Evolutionary conservation across 2,888 invertebrate species (phyloP).

Genomic region (Cancer borealis): DNA sequence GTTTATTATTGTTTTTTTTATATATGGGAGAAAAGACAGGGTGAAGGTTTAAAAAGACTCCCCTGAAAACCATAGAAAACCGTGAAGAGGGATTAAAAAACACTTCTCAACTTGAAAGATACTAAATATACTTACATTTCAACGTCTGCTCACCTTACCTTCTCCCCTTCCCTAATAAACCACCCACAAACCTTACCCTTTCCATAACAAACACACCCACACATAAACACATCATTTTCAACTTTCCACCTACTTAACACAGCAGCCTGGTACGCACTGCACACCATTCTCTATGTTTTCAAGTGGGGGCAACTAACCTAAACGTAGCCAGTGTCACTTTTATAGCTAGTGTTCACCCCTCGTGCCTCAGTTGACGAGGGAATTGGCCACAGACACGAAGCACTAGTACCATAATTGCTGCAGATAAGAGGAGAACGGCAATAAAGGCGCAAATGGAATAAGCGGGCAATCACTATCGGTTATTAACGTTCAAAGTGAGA

Average conservation of each 20-base stretch:
- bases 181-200: no score
- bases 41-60: no score
- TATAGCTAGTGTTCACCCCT: neutral
- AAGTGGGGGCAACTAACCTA: slow-evolving; percentile 3
- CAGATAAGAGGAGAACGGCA: neutral
- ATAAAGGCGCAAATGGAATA: neutral
- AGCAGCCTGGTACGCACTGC: neutral
- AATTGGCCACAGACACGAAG: neutral
- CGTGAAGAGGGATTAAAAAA: no score
- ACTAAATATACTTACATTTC: no score
- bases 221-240: neutral
- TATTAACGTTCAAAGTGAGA: neutral
- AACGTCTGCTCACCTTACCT: neutral
- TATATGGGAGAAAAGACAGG: no score
- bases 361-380: neutral
- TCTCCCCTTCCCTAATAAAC: no score
- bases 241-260: neutral
- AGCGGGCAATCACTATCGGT: neutral
- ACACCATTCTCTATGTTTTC: neutral
- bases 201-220: neutral
- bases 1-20: neutral
- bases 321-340: neutral
- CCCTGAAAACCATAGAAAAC: no score
- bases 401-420: neutral
- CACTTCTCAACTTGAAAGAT: no score